These are phyloP conservation scores for Seira ritae DNA, from an alignment of 2,888 invertebrate genomes.

Conservation along the genomic window DNA sequence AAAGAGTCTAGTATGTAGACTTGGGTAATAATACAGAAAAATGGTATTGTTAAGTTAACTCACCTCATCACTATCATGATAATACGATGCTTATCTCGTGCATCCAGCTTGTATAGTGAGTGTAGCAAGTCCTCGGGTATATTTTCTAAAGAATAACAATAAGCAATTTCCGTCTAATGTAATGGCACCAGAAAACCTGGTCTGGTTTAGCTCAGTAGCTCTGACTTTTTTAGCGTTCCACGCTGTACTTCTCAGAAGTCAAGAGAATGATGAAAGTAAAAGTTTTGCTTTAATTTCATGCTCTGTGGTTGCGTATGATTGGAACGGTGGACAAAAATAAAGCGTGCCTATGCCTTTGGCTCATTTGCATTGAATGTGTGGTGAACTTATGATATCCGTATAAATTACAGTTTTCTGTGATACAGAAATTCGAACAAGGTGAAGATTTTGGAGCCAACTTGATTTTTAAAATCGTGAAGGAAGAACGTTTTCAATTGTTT, in stretches of 20 bases:
- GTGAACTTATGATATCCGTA: too few species aligned
- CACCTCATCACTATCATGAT: neutral
- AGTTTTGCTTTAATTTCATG: constrained; percentile 56
- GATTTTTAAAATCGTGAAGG: too few species aligned
- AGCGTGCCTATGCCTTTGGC: too few species aligned
- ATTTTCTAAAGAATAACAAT: constrained; percentile 37
- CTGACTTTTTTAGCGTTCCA: neutral
- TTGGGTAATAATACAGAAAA: neutral
- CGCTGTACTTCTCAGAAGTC: neutral
- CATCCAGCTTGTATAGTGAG: neutral
- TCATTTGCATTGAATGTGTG: too few species aligned
- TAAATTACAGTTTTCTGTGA: too few species aligned
- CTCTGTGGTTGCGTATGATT: constrained; percentile 50
- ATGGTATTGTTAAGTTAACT: neutral
- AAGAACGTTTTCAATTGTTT: too few species aligned
- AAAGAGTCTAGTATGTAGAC: neutral
- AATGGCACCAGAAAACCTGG: neutral
- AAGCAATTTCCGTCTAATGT: constrained; percentile 53
- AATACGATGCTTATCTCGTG: neutral
- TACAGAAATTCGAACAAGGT: too few species aligned
- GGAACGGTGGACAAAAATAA: neutral
- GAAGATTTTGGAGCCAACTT: too few species aligned
- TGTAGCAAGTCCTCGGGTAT: neutral
- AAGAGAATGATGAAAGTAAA: neutral
- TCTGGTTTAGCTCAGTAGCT: neutral